phyloP scores from a whole-genome alignment of 30 jellyfish, hydroid and myxozoan genomes.

The Sanderia malayensis region DNA sequence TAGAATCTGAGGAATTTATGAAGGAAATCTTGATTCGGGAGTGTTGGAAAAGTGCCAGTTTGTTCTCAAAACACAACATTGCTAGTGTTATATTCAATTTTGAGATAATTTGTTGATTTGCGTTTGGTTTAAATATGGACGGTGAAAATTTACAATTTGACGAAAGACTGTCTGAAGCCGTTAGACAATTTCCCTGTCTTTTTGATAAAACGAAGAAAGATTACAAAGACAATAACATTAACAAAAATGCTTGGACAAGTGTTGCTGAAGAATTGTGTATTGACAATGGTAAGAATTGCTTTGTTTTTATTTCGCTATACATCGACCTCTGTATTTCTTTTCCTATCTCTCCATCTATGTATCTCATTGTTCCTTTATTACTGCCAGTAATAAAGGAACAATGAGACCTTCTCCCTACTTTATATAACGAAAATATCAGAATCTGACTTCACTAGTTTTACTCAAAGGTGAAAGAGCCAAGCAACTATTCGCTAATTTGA shows the following conservation, averaged over 20 bases:
- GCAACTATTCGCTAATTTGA: neutral
- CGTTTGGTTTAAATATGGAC: neutral
- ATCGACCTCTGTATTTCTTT: neutral
- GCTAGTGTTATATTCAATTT: neutral
- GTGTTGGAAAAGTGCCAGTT: neutral
- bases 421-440: neutral
- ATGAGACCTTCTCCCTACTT: too few relatives aligned
- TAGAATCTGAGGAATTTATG: neutral
- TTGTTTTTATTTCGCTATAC: too few relatives aligned
- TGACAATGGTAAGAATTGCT: neutral
- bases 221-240: neutral
- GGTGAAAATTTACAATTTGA: neutral
- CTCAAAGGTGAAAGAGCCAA: slow-evolving; percentile 5
- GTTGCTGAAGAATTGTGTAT: neutral
- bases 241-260: neutral
- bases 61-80: neutral
- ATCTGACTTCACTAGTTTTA: neutral
- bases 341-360: neutral
- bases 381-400: too few relatives aligned
- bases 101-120: too few relatives aligned
- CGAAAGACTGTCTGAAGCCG: neutral
- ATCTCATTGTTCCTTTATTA: too few relatives aligned
- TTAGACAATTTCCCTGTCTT: neutral
- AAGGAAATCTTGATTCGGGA: neutral
- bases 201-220: neutral